Conservation (phyloP, 2,888 invertebrate genomes). For the Mamestra brassicae region DNA sequence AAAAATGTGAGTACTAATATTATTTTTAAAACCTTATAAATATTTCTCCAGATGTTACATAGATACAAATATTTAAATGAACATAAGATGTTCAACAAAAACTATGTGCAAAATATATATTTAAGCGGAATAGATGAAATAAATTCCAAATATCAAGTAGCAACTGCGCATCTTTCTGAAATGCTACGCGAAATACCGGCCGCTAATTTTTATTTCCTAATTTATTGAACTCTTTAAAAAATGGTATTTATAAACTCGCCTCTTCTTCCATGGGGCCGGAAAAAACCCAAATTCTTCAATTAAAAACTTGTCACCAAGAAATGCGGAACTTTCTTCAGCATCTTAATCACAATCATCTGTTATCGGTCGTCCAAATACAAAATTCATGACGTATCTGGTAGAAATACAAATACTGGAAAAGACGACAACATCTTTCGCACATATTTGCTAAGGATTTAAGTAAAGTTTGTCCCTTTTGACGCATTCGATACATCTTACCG, state of each 20-base stretch:
- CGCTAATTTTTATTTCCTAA: background rate
- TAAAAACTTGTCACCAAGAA: background rate
- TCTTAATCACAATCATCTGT: conserved; percentile 15
- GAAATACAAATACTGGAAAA: conserved; percentile 47
- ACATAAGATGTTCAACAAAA: conserved; percentile 13
- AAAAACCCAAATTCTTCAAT: background rate
- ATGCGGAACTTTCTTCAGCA: conserved; percentile 20
- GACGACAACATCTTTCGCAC: conserved; percentile 65
- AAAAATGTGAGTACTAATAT: conserved; percentile 55
- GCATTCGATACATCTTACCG: conserved; percentile 40
- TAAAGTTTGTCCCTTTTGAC: conserved; percentile 65
- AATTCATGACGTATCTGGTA: conserved; percentile 39
- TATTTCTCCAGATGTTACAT: background rate
- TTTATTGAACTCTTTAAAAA: background rate
- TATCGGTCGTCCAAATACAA: conserved; percentile 35
- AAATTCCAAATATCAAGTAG: conserved; percentile 1
- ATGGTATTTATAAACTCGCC: too few relatives aligned
- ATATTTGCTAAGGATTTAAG: conserved; percentile 67
- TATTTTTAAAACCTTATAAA: conserved; percentile 15
- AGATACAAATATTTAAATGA: background rate
- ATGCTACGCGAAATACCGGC: background rate
- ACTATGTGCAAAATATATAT: background rate
- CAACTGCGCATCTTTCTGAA: conserved; percentile 18
- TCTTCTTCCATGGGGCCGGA: background rate
- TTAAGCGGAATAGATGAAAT: background rate